Conservation (phyloP, 2,113 vertebrate species). For the Sclerurus mexicanus region DNA sequence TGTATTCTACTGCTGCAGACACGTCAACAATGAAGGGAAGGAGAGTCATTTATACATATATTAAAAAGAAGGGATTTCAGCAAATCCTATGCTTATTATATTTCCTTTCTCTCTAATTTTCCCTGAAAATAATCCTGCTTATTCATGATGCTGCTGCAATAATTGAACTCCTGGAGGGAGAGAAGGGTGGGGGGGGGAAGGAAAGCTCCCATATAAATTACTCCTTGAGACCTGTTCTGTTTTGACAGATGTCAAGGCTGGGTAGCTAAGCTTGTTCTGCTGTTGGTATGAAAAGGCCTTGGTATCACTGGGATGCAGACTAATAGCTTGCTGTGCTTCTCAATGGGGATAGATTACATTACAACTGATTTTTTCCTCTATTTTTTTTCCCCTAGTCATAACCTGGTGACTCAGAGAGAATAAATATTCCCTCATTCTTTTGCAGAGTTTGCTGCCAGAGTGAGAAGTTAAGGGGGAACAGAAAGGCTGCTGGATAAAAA, state of each 20-base stretch:
- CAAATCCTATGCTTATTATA: background rate
- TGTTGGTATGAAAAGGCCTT: background rate
- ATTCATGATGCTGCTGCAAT: background rate
- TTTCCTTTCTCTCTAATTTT: background rate
- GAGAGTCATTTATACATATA: background rate
- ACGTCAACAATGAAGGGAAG: background rate
- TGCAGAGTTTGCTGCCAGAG: background rate
- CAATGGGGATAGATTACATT: background rate
- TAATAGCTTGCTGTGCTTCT: background rate
- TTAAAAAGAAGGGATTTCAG: background rate
- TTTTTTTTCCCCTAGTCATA: background rate
- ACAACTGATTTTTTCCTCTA: background rate
- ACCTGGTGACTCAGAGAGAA: background rate
- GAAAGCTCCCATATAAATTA: background rate
- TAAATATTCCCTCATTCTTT: background rate
- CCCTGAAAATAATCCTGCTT: background rate
- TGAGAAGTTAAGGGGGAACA: background rate
- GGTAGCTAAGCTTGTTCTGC: background rate
- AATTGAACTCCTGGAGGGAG: conserved; percentile 20
- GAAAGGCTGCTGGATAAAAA: background rate
- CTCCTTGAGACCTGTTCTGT: background rate
- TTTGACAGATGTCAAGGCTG: conserved; percentile 23
- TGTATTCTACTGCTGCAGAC: no score
- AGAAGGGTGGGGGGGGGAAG: background rate
- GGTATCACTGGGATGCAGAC: background rate